Percentiles rank a stretch among this genome's conserved stretches.
Evolutionary conservation across 2,888 invertebrate genomes (phyloP).

Genomic region (Piscicola geometra): DNA sequence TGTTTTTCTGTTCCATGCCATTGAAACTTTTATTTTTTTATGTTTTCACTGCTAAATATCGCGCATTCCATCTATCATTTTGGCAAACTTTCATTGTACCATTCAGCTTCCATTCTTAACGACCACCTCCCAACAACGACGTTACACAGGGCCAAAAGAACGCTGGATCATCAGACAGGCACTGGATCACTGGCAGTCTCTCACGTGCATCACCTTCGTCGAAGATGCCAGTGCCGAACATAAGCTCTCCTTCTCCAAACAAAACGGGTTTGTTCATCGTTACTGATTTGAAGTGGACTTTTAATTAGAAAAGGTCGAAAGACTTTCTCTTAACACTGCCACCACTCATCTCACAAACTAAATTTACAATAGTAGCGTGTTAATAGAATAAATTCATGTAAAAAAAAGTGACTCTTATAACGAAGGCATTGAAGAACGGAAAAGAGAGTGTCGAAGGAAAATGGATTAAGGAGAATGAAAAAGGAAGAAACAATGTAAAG

Average conservation of each 20-base stretch:
- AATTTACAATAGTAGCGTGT: too few relatives aligned
- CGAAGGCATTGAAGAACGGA: too few relatives aligned
- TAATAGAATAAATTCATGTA: too few relatives aligned
- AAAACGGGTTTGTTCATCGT: conserved; percentile 39
- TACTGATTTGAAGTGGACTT: neutral
- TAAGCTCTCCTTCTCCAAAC: conserved; percentile 41
- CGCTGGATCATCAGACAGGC: conserved; percentile 44
- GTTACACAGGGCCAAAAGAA: conserved; percentile 44
- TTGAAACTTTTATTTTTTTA: neutral
- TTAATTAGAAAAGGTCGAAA: neutral
- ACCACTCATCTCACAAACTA: too few relatives aligned
- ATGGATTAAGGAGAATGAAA: too few relatives aligned
- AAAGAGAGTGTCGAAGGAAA: too few relatives aligned
- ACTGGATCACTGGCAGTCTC: conserved; percentile 47
- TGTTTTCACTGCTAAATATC: neutral
- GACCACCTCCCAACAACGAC: neutral
- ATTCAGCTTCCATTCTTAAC: too few relatives aligned
- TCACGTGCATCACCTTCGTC: conserved; percentile 49
- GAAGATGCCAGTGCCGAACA: conserved; percentile 41
- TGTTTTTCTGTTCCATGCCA: neutral
- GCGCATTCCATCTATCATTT: neutral
- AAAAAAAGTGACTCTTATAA: too few relatives aligned
- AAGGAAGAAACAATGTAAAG: neutral
- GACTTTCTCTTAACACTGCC: too few relatives aligned
- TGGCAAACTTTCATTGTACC: too few relatives aligned